Percentiles rank a stretch among this genome's conserved stretches.
phyloP scores from a whole-genome alignment of 2,888 invertebrate species.

The Tetranychus truncatus region DNA sequence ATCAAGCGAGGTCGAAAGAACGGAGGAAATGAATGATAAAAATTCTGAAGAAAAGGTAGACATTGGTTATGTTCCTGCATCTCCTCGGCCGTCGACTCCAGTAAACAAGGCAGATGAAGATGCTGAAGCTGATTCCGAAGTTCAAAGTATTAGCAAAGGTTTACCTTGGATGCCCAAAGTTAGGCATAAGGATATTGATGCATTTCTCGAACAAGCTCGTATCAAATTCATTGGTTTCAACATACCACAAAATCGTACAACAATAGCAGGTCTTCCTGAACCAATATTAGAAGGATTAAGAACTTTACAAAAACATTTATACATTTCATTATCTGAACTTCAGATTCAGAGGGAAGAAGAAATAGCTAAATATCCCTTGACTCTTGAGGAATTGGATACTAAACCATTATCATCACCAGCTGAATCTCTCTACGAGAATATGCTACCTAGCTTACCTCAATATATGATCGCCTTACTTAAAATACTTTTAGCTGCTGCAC shows the following conservation, averaged over 20 bases:
- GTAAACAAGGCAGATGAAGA: slow-evolving; percentile 2
- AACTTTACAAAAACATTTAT: slow-evolving; percentile 73
- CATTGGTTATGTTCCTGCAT: slow-evolving; percentile 37
- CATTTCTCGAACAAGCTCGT: slow-evolving; percentile 71
- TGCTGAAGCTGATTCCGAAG: background rate
- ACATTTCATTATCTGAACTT: slow-evolving; percentile 74
- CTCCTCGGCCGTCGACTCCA: slow-evolving; percentile 36
- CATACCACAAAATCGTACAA: slow-evolving; percentile 57
- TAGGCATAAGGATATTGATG: slow-evolving; percentile 74
- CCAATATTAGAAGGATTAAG: slow-evolving; percentile 91
- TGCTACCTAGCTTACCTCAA: slow-evolving; percentile 85
- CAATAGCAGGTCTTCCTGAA: slow-evolving; percentile 80
- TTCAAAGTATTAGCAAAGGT: slow-evolving; percentile 35
- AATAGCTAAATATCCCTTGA: slow-evolving; percentile 67
- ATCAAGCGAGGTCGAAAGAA: slow-evolving; percentile 32
- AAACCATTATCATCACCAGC: slow-evolving; percentile 49
- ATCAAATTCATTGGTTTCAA: slow-evolving; percentile 91
- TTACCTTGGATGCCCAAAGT: slow-evolving; percentile 94
- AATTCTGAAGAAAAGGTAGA: slow-evolving; percentile 23
- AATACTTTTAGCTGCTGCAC: slow-evolving; percentile 87
- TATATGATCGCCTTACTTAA: slow-evolving; percentile 93
- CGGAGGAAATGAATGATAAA: slow-evolving; percentile 20
- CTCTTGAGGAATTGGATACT: slow-evolving; percentile 18
- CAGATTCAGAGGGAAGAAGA: slow-evolving; percentile 80
- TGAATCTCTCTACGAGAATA: slow-evolving; percentile 77